Base-by-base conservation (phyloP, 2,797 vertebrate genomes). In the Luscinia luscinia region DNA sequence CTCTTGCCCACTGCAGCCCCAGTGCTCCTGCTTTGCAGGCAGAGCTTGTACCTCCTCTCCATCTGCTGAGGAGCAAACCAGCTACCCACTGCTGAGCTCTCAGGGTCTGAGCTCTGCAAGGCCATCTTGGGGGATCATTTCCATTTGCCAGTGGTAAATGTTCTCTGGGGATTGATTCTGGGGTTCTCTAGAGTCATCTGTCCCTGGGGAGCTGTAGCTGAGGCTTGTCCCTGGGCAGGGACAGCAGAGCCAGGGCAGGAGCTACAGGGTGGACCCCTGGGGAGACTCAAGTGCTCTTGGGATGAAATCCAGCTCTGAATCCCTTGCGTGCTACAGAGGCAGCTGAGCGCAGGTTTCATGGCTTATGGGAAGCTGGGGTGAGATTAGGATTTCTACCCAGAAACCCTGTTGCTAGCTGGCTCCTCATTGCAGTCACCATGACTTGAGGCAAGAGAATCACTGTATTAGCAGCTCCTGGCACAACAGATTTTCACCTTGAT, bases 271-370 rank as follows among this genome's bases (percentile, higher is more conserved):
- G 6, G 45, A 57, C 20, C 64, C 14, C 4, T 1, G 3, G 26
- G 27, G 40, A 67, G 9, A 30, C 8, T 27, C 0, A 0, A 41
- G 45, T 0, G 3, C n/a, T 69, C 16, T 46, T 4, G 1, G 36
- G 73, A 38, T 19, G 18, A 68, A 77, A 90, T 90, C 57, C 0
- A 0, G 15, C 15, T 55, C 64, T 28, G 30, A 70, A 63, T 51
- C 80, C 69, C 45, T 93, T 0, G 0, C 0, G 0, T 85, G 85
- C 72, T 52, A 22, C 0, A 0, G 72, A 76, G 11, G 72, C 10
- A 3, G 34, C 32, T 90, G 64, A 93, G 73, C 8, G 1, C 40
- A 21, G 40, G 68, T 51, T 79, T 90, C 51, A 9, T 55, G 61
- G 32, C 0, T 96, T 93, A 80, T 0, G 4, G 72, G 45, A 94